Percentiles rank a stretch among this genome's conserved stretches.
These are phyloP conservation scores for Hippoglossus stenolepis DNA, from an alignment of 2,113 vertebrate species.

Conservation along the genomic window DNA sequence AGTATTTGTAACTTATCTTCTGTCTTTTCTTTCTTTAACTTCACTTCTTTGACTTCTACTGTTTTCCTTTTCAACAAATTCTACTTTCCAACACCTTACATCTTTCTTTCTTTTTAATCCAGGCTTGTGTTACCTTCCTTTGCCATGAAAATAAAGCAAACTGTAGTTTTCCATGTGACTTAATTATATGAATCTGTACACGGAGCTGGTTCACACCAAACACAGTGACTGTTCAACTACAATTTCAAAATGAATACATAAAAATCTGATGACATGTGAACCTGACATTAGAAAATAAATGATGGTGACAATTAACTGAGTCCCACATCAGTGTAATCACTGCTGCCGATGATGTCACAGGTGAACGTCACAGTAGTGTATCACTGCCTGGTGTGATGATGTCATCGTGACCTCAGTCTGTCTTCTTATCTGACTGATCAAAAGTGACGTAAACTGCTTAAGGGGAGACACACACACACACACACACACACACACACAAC, in stretches of 20 bases:
- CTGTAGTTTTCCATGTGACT: not conserved
- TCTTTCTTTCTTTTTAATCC: no score
- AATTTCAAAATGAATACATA: no score
- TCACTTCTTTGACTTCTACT: no score
- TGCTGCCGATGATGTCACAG: constrained; percentile 19
- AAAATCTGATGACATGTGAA: not conserved
- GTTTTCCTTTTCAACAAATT: no score
- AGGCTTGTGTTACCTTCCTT: no score
- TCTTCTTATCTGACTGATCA: not conserved
- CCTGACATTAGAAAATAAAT: not conserved
- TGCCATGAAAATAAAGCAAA: no score
- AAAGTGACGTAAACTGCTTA: constrained; percentile 16
- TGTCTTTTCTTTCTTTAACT: no score
- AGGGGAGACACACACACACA: not conserved
- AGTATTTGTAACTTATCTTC: no score
- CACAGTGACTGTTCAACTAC: no score
- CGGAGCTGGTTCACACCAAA: no score
- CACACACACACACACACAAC: not conserved
- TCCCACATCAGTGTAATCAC: not conserved
- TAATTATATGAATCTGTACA: not conserved
- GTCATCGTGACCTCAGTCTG: constrained; percentile 44
- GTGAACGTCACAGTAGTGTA: not conserved
- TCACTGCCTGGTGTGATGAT: constrained; percentile 20
- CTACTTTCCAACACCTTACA: no score
- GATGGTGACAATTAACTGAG: not conserved